Base-by-base conservation (phyloP, 2,888 invertebrate genomes). In the Palloptera scutellata region DNA sequence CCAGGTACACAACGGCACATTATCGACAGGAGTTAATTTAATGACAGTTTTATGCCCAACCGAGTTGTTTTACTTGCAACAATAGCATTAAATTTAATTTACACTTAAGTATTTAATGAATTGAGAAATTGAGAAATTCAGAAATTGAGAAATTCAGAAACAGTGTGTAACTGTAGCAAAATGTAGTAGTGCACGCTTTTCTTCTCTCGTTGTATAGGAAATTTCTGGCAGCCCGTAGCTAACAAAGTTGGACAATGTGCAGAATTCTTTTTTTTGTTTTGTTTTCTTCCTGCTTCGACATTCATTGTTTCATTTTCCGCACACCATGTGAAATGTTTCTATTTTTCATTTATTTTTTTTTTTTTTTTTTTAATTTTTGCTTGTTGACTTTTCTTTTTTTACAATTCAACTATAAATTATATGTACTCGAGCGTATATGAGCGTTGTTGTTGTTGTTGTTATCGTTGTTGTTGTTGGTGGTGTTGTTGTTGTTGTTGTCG, bases 331-430 rank as follows among this genome's bases (percentile, higher is more conserved):
- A 64, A 58, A n/a, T 40, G 20, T 8, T 1, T 41, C 4, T 2
- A 11, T 12, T 63, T 15, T 13, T 54, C 30, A 12, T 1, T 1
- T 43, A 1, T 51, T 19, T 20, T 55, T 19, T 40, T 40, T 20
- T 57, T 11, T 45, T 53, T 30, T 63, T 55, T 55, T 9, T 62
- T 40, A 19, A 41, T 10, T 43, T 62, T 30, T 43, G 54, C 17
- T 15, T 63, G 19, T n/a, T 17, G 15, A n/a, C 30, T 12, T 42
- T 55, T 43, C 19, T 10, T 55, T 43, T 20, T 20, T 43, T 54
- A 43, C 53, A 43, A 20, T 20, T 11, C 11, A 20, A 15, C 51
- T 40, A 41, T 64, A 42, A 58, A 40, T 64, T 51, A 52, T 51
- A 13, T 42, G 11, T 57, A 51, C 58, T 51, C 42, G n/a, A n/a